phyloP scores from a whole-genome alignment of 2,797 vertebrate species.

The Hippoglossus hippoglossus region DNA sequence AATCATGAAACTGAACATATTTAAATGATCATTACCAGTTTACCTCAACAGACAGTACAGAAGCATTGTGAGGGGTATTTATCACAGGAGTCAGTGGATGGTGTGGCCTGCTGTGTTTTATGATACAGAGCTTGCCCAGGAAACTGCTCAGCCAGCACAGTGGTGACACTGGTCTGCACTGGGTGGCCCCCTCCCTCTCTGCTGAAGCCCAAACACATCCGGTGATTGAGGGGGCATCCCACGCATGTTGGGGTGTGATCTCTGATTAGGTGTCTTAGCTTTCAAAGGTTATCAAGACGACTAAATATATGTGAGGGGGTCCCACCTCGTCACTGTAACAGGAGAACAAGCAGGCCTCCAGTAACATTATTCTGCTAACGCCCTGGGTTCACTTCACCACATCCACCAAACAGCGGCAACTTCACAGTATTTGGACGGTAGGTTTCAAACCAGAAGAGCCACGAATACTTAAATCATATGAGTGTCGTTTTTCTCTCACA shows the following conservation, averaged over 20 bases:
- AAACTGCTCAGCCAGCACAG: conserved; percentile 1
- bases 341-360: conserved; percentile 38
- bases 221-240: conserved; percentile 78
- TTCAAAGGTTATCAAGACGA: conserved; percentile 74
- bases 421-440: no score
- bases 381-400: neutral
- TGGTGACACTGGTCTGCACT: conserved; percentile 22
- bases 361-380: neutral
- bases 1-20: no score
- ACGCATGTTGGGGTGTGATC: conserved; percentile 67
- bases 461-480: neutral
- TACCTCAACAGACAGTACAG: no score
- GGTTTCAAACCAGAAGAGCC: neutral
- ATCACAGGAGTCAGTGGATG: no score
- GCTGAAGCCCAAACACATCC: conserved; percentile 76
- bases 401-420: neutral
- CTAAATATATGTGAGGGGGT: conserved; percentile 69
- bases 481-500: no score
- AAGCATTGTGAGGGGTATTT: neutral
- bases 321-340: conserved; percentile 51
- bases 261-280: conserved; percentile 81
- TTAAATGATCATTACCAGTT: no score
- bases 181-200: conserved; percentile 76
- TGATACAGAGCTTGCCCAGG: conserved; percentile 5
- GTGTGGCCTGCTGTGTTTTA: no score